phyloP scores from a whole-genome alignment of 2,888 invertebrate species.

The Silvanus unidentatus region DNA sequence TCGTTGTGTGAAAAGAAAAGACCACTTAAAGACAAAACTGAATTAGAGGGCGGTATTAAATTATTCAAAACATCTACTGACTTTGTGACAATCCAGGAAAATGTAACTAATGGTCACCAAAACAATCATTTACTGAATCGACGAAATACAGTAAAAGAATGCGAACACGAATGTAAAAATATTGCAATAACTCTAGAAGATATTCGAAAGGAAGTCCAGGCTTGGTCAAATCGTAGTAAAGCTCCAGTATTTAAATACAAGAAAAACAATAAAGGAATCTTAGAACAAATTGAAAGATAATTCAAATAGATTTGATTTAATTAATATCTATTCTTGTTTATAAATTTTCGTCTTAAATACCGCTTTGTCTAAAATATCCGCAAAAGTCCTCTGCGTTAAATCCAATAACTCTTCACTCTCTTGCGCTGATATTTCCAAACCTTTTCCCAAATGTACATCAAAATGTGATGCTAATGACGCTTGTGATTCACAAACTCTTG shows the following conservation, averaged over 20 bases:
- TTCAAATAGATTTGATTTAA: background rate
- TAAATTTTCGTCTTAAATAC: constrained; percentile 62
- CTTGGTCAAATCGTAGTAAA: constrained; percentile 53
- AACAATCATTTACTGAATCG: too few relatives aligned
- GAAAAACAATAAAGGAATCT: constrained; percentile 14
- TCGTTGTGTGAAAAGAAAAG: too few relatives aligned
- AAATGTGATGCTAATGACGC: constrained; percentile 57
- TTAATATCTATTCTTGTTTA: constrained; percentile 37
- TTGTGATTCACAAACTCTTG: constrained; percentile 78
- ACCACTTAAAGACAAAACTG: too few relatives aligned
- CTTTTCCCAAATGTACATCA: constrained; percentile 40
- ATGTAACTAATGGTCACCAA: too few relatives aligned
- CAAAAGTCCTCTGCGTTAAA: constrained; percentile 51
- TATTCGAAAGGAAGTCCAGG: constrained; percentile 45
- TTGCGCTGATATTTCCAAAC: constrained; percentile 38
- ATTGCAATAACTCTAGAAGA: constrained; percentile 46
- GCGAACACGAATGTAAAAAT: too few relatives aligned
- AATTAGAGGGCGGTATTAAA: too few relatives aligned
- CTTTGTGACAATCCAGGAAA: too few relatives aligned
- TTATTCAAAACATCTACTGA: too few relatives aligned
- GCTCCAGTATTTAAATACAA: constrained; percentile 51
- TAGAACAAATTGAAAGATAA: background rate
- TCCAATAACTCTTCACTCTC: constrained; percentile 42
- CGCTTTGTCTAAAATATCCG: constrained; percentile 58
- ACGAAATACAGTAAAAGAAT: too few relatives aligned